phyloP scores from a whole-genome alignment of 1,140 invertebrate genomes.

The Pachypeltis micranthus region DNA sequence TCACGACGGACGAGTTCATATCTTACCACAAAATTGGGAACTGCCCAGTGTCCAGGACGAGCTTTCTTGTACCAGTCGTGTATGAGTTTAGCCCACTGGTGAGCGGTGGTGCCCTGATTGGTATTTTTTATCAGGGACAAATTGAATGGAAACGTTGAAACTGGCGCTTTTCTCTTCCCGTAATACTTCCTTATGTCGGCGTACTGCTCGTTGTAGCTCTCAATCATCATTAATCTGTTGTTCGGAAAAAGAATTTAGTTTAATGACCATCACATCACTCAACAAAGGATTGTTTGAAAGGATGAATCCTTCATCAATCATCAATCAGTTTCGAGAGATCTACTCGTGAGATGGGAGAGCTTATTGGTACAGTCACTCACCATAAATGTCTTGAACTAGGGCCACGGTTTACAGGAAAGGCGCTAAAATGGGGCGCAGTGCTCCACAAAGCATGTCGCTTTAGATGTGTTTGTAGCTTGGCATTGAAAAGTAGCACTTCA shows the following conservation, averaged over 20 bases:
- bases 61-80: slow-evolving; percentile 37
- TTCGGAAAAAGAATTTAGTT: neutral
- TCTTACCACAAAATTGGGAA: slow-evolving; percentile 33
- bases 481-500: too few species aligned
- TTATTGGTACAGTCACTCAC: too few species aligned
- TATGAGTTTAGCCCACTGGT: slow-evolving; percentile 39
- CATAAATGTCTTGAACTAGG: too few species aligned
- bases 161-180: slow-evolving; percentile 29
- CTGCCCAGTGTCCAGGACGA: slow-evolving; percentile 14
- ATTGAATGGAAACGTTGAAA: slow-evolving; percentile 40
- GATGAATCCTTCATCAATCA: too few species aligned
- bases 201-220: slow-evolving; percentile 32
- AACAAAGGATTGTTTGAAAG: too few species aligned
- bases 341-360: too few species aligned
- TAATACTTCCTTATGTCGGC: slow-evolving; percentile 34
- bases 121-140: slow-evolving; percentile 45
- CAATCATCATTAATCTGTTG: slow-evolving; percentile 37
- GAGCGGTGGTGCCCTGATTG: slow-evolving; percentile 33
- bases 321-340: too few species aligned
- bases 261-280: neutral
- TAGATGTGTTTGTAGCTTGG: too few species aligned
- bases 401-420: too few species aligned
- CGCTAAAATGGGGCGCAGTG: too few species aligned
- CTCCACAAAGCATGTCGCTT: too few species aligned
- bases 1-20: too few species aligned